These are phyloP conservation scores for Allochrocebus solatus DNA, from an alignment of 2,797 vertebrate species.

Conservation along the genomic window DNA sequence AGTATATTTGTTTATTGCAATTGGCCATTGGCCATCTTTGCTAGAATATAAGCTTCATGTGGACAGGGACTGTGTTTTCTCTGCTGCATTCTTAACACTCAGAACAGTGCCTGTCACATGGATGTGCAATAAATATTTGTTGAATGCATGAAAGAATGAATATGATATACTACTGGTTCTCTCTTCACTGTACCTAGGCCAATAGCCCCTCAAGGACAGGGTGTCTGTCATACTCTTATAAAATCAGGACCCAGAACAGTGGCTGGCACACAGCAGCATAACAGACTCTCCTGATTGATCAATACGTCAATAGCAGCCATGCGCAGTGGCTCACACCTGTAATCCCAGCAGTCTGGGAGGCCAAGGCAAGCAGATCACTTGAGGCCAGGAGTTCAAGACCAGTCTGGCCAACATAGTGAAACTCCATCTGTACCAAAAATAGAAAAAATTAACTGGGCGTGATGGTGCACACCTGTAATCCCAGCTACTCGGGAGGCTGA, in stretches of 20 bases:
- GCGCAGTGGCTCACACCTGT: not conserved
- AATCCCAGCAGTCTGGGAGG: not conserved
- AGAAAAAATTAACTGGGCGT: not conserved
- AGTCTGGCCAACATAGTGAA: not conserved
- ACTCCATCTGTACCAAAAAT: not conserved
- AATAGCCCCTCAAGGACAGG: not conserved
- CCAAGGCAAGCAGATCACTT: not conserved
- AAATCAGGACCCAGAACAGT: not conserved
- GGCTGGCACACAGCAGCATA: not conserved
- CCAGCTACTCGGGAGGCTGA: not conserved
- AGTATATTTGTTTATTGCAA: not conserved
- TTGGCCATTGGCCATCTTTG: not conserved
- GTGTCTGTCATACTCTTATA: not conserved
- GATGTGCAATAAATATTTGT: not conserved
- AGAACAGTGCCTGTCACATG: not conserved
- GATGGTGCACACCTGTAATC: not conserved
- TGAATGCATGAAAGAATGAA: not conserved
- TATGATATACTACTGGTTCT: not conserved
- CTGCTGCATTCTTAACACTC: not conserved
- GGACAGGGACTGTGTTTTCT: conserved; percentile 14
- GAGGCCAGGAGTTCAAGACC: not conserved
- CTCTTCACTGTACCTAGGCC: not conserved
- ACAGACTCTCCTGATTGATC: not conserved
- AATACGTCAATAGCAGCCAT: not conserved
- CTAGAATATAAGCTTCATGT: not conserved